Percentiles rank a stretch among this genome's conserved stretches.
These are phyloP conservation scores for Gila robusta DNA, from an alignment of 2,797 vertebrate species.

Conservation along the genomic window DNA sequence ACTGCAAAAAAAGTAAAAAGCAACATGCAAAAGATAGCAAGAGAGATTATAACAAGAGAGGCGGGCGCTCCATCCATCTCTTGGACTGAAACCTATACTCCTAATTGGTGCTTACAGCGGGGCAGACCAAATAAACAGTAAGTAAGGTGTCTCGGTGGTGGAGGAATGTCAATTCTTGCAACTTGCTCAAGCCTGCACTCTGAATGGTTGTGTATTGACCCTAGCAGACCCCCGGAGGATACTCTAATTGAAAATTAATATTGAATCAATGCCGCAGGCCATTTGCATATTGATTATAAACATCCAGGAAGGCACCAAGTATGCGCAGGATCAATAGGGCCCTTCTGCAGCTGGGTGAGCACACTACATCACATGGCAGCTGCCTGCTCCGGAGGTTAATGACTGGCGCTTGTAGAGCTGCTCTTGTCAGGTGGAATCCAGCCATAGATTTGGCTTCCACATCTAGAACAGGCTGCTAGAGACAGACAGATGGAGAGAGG, in stretches of 20 bases:
- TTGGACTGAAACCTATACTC: slow-evolving; percentile 77
- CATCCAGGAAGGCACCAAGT: slow-evolving; percentile 98
- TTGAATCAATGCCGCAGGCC: slow-evolving; percentile 93
- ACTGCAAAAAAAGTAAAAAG: slow-evolving; percentile 18
- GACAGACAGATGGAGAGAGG: slow-evolving; percentile 63
- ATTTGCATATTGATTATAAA: slow-evolving; percentile 99
- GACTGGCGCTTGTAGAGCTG: slow-evolving; percentile 86
- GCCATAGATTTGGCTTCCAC: slow-evolving; percentile 65
- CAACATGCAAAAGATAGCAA: slow-evolving; percentile 1
- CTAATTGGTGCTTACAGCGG: slow-evolving; percentile 85
- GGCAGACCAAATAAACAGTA: slow-evolving; percentile 88
- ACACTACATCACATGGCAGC: slow-evolving; percentile 82
- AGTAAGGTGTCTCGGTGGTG: slow-evolving; percentile 86
- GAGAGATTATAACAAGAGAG: slow-evolving; percentile 62
- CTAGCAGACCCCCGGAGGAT: slow-evolving; percentile 94
- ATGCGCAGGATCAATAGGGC: slow-evolving; percentile 94
- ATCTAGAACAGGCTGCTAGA: slow-evolving; percentile 67
- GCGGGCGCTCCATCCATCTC: slow-evolving; percentile 80
- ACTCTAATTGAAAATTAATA: slow-evolving; percentile 99
- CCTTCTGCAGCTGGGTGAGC: slow-evolving; percentile 86
- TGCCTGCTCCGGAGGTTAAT: slow-evolving; percentile 83
- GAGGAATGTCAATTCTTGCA: slow-evolving; percentile 86
- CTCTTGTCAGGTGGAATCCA: slow-evolving; percentile 84
- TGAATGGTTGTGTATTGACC: slow-evolving; percentile 96
- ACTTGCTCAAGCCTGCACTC: slow-evolving; percentile 88